Base-by-base conservation (phyloP, 2,888 invertebrate species). In the Dioctria rufipes region DNA sequence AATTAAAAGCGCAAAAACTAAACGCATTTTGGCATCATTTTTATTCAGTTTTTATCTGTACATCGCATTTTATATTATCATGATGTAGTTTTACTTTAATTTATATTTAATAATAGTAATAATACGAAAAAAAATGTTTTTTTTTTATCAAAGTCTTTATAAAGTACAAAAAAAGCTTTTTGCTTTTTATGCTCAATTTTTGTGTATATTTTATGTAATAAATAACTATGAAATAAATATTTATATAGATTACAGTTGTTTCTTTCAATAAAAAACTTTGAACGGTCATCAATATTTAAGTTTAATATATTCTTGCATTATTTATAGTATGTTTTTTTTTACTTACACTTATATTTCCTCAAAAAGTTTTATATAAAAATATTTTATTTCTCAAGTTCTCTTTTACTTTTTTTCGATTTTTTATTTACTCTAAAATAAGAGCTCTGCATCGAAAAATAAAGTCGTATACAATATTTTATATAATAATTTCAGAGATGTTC, bases 341-440 rank as follows among this genome's bases (percentile, higher is more conserved):
- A 54, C 63, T 78, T 78, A 66, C 65, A 78, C 66, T 78, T 78
- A 40, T 80, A 80, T 81, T 79, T 66, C n/a, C 69, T 82, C 80
- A 82, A 82, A 82, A 82, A 81, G 82, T 82, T 80, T 65, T 81
- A 82, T 82, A 82, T 79, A 82, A 82, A 82, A 82, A 82, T 82
- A 82, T 82, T 49, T 81, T 66, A 65, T 77, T 37, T 81, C 75
- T 80, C 77, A 73, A 37, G 40, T 65, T 73, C 46, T 77, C 67
- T 81, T 79, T 58, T 63, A 25, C 25, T 65, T 73, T 82, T 73
- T 78, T 65, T 58, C 46, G 49, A 78, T 67, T 78, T 78, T 67
- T 80, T 78, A 77, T 63, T 67, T 71, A 77, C 80, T 25, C 80
- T 82, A 82, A 25, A 82, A 82, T 81, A 82, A 82, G 79, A 82